Percentiles rank a stretch among this genome's conserved stretches.
phyloP scores from a whole-genome alignment of 2,113 vertebrate species.

The Carettochelys insculpta region DNA sequence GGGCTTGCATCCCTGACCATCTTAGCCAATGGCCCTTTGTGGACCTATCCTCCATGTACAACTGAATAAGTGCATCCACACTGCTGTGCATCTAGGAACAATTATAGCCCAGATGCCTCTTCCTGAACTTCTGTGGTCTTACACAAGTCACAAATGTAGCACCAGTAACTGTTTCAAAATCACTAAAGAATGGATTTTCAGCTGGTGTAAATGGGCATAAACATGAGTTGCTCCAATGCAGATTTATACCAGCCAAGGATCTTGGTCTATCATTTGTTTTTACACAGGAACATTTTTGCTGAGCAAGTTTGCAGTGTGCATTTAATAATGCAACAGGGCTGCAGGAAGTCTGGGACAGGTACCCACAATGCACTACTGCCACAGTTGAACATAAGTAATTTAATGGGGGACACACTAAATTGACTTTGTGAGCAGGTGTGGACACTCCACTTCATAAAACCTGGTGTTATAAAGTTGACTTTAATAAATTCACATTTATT shows the following conservation, averaged over 20 bases:
- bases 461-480: too few species aligned
- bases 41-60: not conserved
- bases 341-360: too few species aligned
- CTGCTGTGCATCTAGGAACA: not conserved
- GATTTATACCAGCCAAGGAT: not conserved
- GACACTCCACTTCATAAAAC: too few species aligned
- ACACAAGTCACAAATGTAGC: not conserved
- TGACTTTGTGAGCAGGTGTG: too few species aligned
- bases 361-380: too few species aligned
- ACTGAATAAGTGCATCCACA: not conserved
- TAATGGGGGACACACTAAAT: too few species aligned
- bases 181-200: not conserved
- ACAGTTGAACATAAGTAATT: too few species aligned
- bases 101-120: not conserved
- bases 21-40: too few species aligned
- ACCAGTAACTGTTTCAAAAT: not conserved
- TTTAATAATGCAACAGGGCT: too few species aligned
- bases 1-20: too few species aligned
- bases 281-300: not conserved
- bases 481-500: too few species aligned
- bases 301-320: not conserved
- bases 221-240: not conserved
- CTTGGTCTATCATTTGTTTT: not conserved
- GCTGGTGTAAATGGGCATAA: not conserved
- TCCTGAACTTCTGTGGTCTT: not conserved